Base-by-base conservation (phyloP, 2,797 vertebrate species). In the Perodicticus potto region DNA sequence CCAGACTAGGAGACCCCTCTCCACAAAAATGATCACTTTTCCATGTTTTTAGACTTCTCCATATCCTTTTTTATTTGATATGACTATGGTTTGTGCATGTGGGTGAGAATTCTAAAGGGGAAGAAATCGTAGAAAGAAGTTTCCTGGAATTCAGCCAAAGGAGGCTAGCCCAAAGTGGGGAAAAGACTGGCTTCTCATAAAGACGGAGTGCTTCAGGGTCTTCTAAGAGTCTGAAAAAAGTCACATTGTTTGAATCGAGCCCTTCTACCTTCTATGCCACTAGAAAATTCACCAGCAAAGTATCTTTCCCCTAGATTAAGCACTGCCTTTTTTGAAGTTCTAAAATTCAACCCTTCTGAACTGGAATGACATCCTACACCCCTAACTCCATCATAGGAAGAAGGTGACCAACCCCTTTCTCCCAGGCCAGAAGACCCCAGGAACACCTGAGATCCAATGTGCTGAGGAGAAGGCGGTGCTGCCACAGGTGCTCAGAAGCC, bases 91-190 rank as follows among this genome's bases (percentile, higher is more conserved):
- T 77, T 87, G 45, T 17, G 7, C 7, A 0, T 74, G 9, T 78
- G 45, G 49, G 78, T 82, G 14, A 94, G 53, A 95, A 94, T 55
- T 92, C 40, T 69, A 63, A 23, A 14, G 7, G 73, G 83, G 6
- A 67, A 89, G n/a, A 86, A 86, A 89, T 1, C 12, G 29, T 82
- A 13, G 55, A n/a, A 84, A 96, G 53, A 83, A 80, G 72, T 80
- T 63, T 73, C 43, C 73, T 25, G 37, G 34, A 70, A 37, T 27
- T 13, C 37, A 84, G 65, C 69, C 59, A 73, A 45, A 90, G 55
- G 74, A 81, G 25, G 22, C 25, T 81, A 82, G 57, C 32, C 27
- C 70, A 69, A 40, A 34, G 19, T 87, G 6, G 6, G 53, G 49
- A 57, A 73, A 3, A 82, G 61, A 82, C 34, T 7, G 73, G 69